Base-by-base conservation (phyloP, 2,113 vertebrate species). In the Nycticorax nycticorax region DNA sequence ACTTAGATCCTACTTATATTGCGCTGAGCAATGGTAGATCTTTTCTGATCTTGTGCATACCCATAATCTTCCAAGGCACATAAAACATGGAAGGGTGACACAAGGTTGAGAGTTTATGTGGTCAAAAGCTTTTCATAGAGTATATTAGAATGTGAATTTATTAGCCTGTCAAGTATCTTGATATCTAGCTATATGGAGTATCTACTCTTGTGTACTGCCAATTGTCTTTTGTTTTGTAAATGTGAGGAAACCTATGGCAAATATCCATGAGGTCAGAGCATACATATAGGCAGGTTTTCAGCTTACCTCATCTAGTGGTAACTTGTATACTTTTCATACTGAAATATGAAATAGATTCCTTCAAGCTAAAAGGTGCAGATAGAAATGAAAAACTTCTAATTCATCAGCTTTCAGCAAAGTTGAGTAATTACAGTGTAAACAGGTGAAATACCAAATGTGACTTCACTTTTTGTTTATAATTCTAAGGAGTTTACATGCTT, bases 401-500 rank as follows among this genome's bases (percentile, higher is more conserved):
- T 96, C 84, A 80, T 93, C 82, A 93, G 63, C 95, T 96, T 96
- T 87, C 83, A 94, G 94, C 50, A 27, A 74, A 95, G 75, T 84
- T 84, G 71, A 79, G 45, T 66, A 83, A 91, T 88, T 93, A n/a
- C 11, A 96, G 87, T 85, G 73, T 96, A 97, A 98, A 92, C 91
- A 97, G 94, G 96, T 96, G 92, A 96, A 97, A 97, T 92, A 95
- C 91, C 95, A 94, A 76, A 91, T 57, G 84, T 94, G 94, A 73
- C 92, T 96, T 94, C 22, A 76, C 75, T 94, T 94, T 73, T 92
- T 93, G 89, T 85, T 96, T 93, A 71, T 95, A 91, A 81, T 97
- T 97, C 93, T 96, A 66, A 96, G 94, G 85, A 96, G 94, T 96
- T 94, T 97, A 92, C 28, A 57, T 50, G 73, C 96, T 98, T 97